Percentiles rank a stretch among this genome's conserved stretches.
These are phyloP conservation scores for Lasioglossum albipes DNA, from an alignment of 1,140 invertebrate species.

Conservation along the genomic window DNA sequence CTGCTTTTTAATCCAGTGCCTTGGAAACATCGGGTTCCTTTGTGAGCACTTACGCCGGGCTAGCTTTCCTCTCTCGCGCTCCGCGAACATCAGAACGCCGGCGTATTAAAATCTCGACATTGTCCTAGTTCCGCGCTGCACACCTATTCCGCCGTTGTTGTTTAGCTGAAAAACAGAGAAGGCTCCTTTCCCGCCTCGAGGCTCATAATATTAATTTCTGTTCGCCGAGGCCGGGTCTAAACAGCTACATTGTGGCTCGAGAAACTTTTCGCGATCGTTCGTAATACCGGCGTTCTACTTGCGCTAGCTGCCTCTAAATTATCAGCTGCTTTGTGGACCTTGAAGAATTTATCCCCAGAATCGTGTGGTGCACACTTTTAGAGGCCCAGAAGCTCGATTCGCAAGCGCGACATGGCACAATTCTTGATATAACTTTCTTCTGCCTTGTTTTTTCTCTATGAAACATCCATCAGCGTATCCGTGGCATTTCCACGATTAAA, in stretches of 20 bases:
- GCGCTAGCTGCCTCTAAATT: no score
- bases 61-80: conserved; percentile 1
- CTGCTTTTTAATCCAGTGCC: conserved; percentile 62
- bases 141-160: not conserved
- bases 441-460: no score
- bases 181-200: not conserved
- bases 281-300: no score
- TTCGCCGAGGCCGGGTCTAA: not conserved
- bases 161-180: not conserved
- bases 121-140: not conserved
- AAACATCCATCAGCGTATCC: no score
- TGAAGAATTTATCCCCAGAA: no score
- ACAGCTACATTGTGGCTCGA: not conserved
- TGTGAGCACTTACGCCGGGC: conserved; percentile 21
- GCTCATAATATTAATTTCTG: not conserved
- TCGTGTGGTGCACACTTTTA: not conserved
- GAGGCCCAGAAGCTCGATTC: not conserved
- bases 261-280: not conserved
- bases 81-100: not conserved
- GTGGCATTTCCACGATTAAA: no score
- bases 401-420: no score
- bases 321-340: no score
- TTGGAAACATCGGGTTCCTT: conserved; percentile 26
- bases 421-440: no score
- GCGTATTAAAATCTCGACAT: conserved; percentile 45